Conservation (phyloP, 2,797 vertebrate species). For the Cynodonichthys magdalenae region DNA sequence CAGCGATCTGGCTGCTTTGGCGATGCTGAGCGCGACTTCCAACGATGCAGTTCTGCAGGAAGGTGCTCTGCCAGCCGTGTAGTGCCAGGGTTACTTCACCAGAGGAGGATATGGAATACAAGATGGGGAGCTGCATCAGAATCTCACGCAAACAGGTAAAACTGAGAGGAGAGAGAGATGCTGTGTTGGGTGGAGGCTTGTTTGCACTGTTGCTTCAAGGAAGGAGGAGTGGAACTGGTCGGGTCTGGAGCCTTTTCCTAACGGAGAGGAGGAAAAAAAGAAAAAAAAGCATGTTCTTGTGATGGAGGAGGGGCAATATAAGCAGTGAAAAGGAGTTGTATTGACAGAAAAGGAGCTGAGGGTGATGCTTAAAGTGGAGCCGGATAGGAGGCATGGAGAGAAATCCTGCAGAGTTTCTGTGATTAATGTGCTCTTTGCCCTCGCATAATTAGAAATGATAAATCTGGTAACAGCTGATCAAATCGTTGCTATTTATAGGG, state of each 20-base stretch:
- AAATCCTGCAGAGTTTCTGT: not conserved
- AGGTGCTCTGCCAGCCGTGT: conserved; percentile 83
- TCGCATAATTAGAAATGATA: not conserved
- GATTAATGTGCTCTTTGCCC: not conserved
- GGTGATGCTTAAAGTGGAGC: conserved; percentile 31
- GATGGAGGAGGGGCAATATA: conserved; percentile 59
- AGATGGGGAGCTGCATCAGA: conserved; percentile 86
- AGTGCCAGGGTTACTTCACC: conserved; percentile 82
- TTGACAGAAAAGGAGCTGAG: conserved; percentile 38
- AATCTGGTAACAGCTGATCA: conserved; percentile 32
- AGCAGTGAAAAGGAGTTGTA: conserved; percentile 42
- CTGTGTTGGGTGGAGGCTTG: conserved; percentile 20
- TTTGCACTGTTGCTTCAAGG: conserved; percentile 16
- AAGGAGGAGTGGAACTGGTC: conserved; percentile 3
- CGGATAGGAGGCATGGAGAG: conserved; percentile 19
- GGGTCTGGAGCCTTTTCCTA: conserved; percentile 19
- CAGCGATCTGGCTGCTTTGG: conserved; percentile 62
- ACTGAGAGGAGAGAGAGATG: conserved; percentile 7
- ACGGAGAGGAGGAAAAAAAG: conserved; percentile 18
- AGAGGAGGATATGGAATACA: conserved; percentile 87
- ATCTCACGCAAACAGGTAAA: conserved; percentile 81
- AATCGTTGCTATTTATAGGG: conserved; percentile 54
- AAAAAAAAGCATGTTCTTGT: conserved; percentile 27
- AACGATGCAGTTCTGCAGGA: conserved; percentile 85
- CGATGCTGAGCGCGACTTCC: conserved; percentile 73